Evolutionary conservation across 2,113 vertebrate species (phyloP), one percentile per base, ranked within the genome.

Genomic region (Plestiodon gilberti): DNA sequence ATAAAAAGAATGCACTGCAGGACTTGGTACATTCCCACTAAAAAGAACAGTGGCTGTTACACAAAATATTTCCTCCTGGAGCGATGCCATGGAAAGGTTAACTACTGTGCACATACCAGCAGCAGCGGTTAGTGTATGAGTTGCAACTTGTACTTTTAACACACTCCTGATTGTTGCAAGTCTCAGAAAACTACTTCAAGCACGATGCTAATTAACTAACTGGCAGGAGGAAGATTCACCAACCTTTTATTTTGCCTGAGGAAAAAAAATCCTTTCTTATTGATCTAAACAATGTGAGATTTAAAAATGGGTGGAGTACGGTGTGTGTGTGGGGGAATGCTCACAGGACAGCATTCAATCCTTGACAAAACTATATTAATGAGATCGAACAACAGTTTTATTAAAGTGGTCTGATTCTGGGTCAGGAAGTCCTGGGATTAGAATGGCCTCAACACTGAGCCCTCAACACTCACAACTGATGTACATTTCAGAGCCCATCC

Each of bases 1-100:
- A 73, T 73, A 92, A 71, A 86, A 57, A 87, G 23, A 83, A 83
- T 82, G 22, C 70, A 2, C 61, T 88, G 14, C 62, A 91, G 61
- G 65, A 55, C n/a, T 91, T 55, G 17, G 35, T 91, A 88, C 91
- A 35, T 81, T 94, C 81, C 52, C 81, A 90, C 81, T 43, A 88
- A 90, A 84, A 22, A 8, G 30, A 90, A 87, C 23, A 86, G 83
- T n/a, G 78, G 82, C 28, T 93, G 90, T 89, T 91, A 67, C 0
- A 84, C 84, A 90, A 93, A 92, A 64, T 84, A 91, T 89, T 92
- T 94, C 84, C 70, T 89, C 10, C 84, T 91, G 90, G 85, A 92
- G 3, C 3, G n/a, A n/a, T 84, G 92, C 82, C 85, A 87, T 15
- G 33, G 65, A 69, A 61, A 90, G 40, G 79, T 55, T 89, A 76